These are phyloP conservation scores for Fukomys damarensis DNA, from an alignment of 2,113 vertebrate genomes.

Conservation along the genomic window DNA sequence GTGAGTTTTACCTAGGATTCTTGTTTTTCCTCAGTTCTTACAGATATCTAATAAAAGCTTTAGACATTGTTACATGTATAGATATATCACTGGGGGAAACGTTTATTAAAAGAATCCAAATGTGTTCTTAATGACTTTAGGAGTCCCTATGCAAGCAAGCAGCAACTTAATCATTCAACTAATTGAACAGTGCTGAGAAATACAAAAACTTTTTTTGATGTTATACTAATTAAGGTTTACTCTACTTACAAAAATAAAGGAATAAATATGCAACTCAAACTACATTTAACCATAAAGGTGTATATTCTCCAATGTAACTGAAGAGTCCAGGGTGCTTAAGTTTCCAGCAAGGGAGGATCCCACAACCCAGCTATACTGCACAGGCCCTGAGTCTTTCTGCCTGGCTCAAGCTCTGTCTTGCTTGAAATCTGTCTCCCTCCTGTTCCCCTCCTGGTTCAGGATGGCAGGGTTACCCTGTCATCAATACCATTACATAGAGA, in stretches of 20 bases:
- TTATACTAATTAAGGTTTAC: background rate
- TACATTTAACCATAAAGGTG: background rate
- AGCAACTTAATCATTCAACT: background rate
- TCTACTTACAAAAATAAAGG: background rate
- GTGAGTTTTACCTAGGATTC: background rate
- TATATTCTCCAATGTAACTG: background rate
- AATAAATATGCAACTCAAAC: background rate
- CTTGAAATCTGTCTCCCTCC: background rate
- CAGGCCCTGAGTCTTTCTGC: background rate
- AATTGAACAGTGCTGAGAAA: conserved; percentile 31
- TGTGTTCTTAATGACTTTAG: background rate
- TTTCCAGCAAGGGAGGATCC: background rate
- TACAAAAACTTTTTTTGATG: background rate
- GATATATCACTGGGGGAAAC: background rate
- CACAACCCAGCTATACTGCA: background rate
- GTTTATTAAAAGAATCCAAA: conserved; percentile 10
- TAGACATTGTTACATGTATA: background rate
- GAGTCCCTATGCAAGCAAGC: background rate
- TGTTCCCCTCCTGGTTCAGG: background rate
- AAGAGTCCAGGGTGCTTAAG: background rate
- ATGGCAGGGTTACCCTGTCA: background rate
- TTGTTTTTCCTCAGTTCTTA: background rate
- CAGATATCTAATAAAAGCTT: conserved; percentile 28
- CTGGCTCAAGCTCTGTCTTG: background rate
- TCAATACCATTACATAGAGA: background rate